Evolutionary conservation across 2,888 invertebrate species (phyloP).

Genomic region (Toxonevra muliebris): DNA sequence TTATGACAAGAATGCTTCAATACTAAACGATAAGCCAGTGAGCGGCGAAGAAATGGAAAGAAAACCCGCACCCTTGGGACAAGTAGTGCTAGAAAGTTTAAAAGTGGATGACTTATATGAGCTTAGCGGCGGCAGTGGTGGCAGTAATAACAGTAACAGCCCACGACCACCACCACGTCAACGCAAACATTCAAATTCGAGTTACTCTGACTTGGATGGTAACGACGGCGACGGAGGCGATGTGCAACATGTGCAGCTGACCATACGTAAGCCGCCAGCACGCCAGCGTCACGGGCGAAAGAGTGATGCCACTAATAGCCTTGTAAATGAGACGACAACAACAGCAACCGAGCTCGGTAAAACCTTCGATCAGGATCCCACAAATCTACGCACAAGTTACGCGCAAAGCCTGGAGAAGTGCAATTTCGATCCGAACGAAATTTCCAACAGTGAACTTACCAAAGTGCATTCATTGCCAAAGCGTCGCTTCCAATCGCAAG

Average conservation of each 20-base stretch:
- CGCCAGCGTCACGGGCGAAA: slow-evolving; percentile 44
- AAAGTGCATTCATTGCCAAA: slow-evolving; percentile 47
- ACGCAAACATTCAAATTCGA: slow-evolving; percentile 38
- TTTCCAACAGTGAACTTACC: slow-evolving; percentile 39
- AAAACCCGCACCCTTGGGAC: not conserved
- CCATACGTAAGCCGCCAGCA: slow-evolving; percentile 53
- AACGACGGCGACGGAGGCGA: slow-evolving; percentile 18
- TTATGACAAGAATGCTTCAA: slow-evolving; percentile 69
- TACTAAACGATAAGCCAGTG: slow-evolving; percentile 66
- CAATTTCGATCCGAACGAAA: slow-evolving; percentile 55
- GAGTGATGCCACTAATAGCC: slow-evolving; percentile 29
- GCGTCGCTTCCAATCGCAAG: slow-evolving; percentile 55
- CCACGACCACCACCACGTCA: slow-evolving; percentile 43
- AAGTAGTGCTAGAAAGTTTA: not conserved
- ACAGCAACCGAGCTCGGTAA: slow-evolving; percentile 34
- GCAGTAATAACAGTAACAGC: slow-evolving; percentile 9
- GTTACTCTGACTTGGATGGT: slow-evolving; percentile 32
- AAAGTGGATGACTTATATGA: not conserved
- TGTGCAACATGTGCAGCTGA: slow-evolving; percentile 56
- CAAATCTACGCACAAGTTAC: slow-evolving; percentile 61
- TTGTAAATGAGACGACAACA: slow-evolving; percentile 20
- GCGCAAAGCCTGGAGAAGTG: slow-evolving; percentile 63
- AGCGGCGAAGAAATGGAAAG: slow-evolving; percentile 24
- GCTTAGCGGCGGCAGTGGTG: not conserved
- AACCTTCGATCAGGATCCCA: slow-evolving; percentile 65